Base-by-base conservation (phyloP, 2,888 invertebrate genomes). In the Pogonocherus hispidulus region DNA sequence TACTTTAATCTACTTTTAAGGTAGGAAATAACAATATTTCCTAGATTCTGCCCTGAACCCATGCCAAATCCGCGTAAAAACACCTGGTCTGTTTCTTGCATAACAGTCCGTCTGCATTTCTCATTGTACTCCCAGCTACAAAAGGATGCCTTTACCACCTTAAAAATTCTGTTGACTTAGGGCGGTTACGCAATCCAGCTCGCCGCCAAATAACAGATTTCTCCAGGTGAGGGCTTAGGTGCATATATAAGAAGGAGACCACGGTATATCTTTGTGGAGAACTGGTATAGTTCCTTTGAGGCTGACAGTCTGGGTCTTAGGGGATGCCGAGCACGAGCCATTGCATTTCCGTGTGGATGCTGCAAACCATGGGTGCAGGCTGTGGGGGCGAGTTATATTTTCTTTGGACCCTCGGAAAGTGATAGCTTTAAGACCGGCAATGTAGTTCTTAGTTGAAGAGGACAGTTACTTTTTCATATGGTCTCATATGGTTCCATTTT, bases 41-140 rank as follows among this genome's bases (percentile, higher is more conserved):
- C 59, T 52, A 16, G 27, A 57, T 37, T 62, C 67, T 44, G 54
- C 35, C 59, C 65, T 68, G 63, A 19, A 18, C 14, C 20, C 79
- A 79, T 80, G 79, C 79, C 79, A 81, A 82, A 83, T 82, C 82
- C 77, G 81, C 82, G 81, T 78, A 82, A 82, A 83, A 82, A 82
- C 83, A 83, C 83, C 83, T 83, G 83, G 83, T 73, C 80, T 70
- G 70, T 79, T 81, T 79, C 82, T 80, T 81, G 76, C 80, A 79
- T 76, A 80, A 81, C 80, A 80, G 80, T 79, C 78, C 76, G 79
- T 75, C 78, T 78, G 80, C 78, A 68, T 71, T 66, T 67, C 69
- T 63, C 64, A 73, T 76, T 77, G 66, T 74, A 54, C 70, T 71
- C 68, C 70, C 32, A 19, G 52, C 54, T 41, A 72, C 64, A 73